Percentiles rank a stretch among this genome's conserved stretches.
phyloP scores from a whole-genome alignment of 2,888 invertebrate species.

The Tholera decimalis region DNA sequence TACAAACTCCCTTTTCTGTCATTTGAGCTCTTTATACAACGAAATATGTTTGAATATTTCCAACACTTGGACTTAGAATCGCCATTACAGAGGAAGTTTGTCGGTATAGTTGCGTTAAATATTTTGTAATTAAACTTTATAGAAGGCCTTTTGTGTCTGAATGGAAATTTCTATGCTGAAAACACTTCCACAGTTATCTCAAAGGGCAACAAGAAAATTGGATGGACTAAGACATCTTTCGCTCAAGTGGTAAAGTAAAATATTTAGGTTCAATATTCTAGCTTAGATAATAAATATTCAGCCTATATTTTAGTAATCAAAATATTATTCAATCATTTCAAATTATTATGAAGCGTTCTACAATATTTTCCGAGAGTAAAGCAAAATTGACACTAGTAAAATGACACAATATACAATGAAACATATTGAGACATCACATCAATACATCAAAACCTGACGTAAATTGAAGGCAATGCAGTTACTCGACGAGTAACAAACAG shows the following conservation, averaged over 20 bases:
- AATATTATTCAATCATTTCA: conserved; percentile 10
- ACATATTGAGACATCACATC: not conserved
- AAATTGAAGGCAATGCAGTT: conserved; percentile 9
- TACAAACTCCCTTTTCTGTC: conserved; percentile 57
- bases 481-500: not conserved
- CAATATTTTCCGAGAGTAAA: conserved; percentile 1
- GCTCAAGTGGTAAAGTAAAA: conserved; percentile 4
- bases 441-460: conserved; percentile 20
- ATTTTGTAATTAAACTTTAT: conserved; percentile 65
- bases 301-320: not conserved
- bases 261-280: conserved; percentile 10
- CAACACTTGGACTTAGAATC: conserved; percentile 61
- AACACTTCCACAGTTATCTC: conserved; percentile 38
- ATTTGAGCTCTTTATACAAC: conserved; percentile 60
- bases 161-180: conserved; percentile 44
- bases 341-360: not conserved
- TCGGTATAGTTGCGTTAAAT: conserved; percentile 57
- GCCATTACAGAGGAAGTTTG: conserved; percentile 60
- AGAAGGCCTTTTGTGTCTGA: conserved; percentile 35
- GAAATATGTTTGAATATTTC: conserved; percentile 62
- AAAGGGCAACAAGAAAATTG: conserved; percentile 38
- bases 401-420: conserved; percentile 19
- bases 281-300: not conserved
- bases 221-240: conserved; percentile 19
- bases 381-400: conserved; percentile 10